Evolutionary conservation across 2,797 vertebrate species (phyloP), one percentile per base, ranked within the genome.

Genomic region (Tragopan temminckii): DNA sequence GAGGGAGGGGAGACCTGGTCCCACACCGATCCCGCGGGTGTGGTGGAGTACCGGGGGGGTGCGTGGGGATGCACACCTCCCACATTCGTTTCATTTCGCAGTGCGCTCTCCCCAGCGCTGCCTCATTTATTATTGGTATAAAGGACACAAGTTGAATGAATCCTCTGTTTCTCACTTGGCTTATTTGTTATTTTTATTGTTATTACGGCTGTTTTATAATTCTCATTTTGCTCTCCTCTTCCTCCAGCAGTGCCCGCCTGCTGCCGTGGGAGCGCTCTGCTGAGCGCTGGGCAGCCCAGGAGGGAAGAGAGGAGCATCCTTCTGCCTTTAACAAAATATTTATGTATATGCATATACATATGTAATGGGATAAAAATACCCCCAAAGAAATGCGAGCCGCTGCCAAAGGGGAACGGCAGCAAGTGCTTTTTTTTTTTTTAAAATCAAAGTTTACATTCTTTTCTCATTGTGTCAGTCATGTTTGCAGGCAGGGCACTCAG

Each of bases 71-170:
- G 21, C 64, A 97, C 95, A 80, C 87, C 68, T 82, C 90, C 90
- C 79, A 85, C 86, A 66, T 96, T 96, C 94, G 68, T 96, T 97
- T 96, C 97, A 97, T 97, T 95, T 96, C 96, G 76, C 89, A 77
- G 64, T 71, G 42, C 25, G 48, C 90, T 95, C 93, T 95, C 74
- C 91, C 83, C 87, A 85, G 89, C 69, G 70, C 92, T 63, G 50
- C 93, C 95, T 97, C 97, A 96, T 97, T 97, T 96, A 96, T 96
- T 98, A 97, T 80, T 91, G 78, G 88, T 96, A 92, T n/a, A 88
- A 96, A 97, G 93, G 95, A 96, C 96, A 93, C 74, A 85, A 80
- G 71, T 96, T 92, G 95, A 97, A 95, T 95, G 90, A 95, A 95
- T 93, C 93, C 82, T 87, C 89, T 27, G 59, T 95, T 96, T 96